Base-by-base conservation (phyloP, 2,888 invertebrate genomes). In the Drosophila subsilvestris region DNA sequence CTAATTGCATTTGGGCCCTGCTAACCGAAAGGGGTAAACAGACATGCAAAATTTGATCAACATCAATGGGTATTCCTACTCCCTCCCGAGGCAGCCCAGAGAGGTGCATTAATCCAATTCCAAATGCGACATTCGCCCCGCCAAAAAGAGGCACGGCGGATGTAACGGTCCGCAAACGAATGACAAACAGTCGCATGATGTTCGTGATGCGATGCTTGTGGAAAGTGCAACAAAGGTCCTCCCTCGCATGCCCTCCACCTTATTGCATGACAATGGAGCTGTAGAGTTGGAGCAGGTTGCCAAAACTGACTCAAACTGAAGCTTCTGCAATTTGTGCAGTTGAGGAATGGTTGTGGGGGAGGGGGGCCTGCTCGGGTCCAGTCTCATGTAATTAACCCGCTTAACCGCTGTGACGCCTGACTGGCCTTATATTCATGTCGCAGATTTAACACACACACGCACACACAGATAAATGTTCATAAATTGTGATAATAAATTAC, bases 111-210 rank as follows among this genome's bases (percentile, higher is more conserved):
- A 83, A 83, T 84, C 83, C 88, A 86, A 88, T 86, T 86, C 70
- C 80, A 83, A 66, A 67, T 66, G 65, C 55, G 20, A 49, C 43
- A 55, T 32, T 55, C n/a, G n/a, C 29, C 48, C 42, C 29, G 55
- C 65, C 48, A 55, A 56, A 29, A 43, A 55, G 25, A 66, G 67
- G 48, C 32, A 32, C 48, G 32, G 71, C 90, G 90, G 90, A 90
- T 90, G 90, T 90, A 90, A 90, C 89, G 90, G 90, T 90, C 89
- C 88, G 83, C 90, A 89, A 86, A 43, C 73, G 54, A 54, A 65
- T 63, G 57, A 73, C 65, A 73, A 71, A 88, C 82, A 90, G 86
- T 85, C 80, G 87, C 89, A 85, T 79, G 81, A 71, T 37, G 37
- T 37, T 37, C 73, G 69, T 68, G 67, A 85, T 66, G 67, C 73